Conservation (phyloP, 1,140 invertebrate species). For the Ceratitis capitata region DNA sequence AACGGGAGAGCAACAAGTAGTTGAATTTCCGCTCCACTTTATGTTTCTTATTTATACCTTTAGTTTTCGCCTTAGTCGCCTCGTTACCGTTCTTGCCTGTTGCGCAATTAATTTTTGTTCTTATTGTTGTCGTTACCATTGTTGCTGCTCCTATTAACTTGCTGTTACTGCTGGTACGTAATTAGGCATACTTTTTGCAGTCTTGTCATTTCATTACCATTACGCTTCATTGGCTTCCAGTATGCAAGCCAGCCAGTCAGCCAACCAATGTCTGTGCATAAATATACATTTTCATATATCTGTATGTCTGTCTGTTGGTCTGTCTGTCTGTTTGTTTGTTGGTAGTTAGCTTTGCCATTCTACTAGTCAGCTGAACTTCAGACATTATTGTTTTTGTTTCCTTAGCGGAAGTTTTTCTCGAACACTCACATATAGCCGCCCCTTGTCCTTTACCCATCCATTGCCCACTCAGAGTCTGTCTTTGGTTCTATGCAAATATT, state of each 20-base stretch:
- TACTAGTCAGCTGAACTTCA: no score
- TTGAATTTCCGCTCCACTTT: neutral
- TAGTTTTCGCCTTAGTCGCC: no score
- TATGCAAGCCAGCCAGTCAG: neutral
- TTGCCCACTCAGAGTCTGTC: no score
- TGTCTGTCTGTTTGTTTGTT: neutral
- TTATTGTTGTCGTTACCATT: neutral
- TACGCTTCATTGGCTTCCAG: constrained; percentile 30
- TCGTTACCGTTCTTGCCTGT: no score
- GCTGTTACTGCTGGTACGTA: neutral
- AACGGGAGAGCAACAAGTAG: neutral
- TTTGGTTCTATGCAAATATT: neutral
- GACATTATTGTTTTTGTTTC: no score
- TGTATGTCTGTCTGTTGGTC: neutral
- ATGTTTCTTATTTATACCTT: no score
- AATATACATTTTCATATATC: no score
- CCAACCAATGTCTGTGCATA: neutral
- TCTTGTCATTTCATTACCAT: neutral
- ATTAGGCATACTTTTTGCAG: constrained; percentile 4
- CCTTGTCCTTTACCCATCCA: neutral
- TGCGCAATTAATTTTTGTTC: no score
- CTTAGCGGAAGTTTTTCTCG: no score
- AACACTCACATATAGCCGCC: neutral
- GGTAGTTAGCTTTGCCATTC: no score
- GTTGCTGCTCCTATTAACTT: neutral